A percentile compares a stretch with the other conserved stretches of the same genome.
Evolutionary conservation across 92 coral and sea anemone genomes (phyloP).

Genomic region (Parazoanthus atlanticus): DNA sequence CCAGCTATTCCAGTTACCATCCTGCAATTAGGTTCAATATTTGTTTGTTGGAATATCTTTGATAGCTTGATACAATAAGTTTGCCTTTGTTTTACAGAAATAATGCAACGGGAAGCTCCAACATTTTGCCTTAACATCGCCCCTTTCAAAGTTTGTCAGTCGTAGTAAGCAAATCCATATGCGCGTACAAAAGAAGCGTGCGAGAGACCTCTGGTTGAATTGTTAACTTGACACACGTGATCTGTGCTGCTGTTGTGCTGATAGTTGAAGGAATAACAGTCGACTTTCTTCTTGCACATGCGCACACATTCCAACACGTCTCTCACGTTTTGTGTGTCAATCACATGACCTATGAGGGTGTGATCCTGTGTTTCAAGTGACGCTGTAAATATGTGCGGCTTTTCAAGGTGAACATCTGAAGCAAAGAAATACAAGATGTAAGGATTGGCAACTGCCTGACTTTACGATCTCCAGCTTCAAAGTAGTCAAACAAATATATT

Average conservation of each 20-base stretch:
- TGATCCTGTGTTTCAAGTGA: slow-evolving; percentile 33
- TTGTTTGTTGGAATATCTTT: too few relatives aligned
- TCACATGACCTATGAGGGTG: slow-evolving; percentile 17
- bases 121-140: too few relatives aligned
- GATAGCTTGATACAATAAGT: too few relatives aligned
- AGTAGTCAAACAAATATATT: too few relatives aligned
- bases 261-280: slow-evolving; percentile 23
- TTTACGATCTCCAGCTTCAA: too few relatives aligned
- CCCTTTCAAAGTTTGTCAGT: background rate
- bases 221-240: slow-evolving; percentile 19
- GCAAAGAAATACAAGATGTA: background rate
- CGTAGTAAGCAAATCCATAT: slow-evolving; percentile 23
- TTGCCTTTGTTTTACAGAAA: background rate
- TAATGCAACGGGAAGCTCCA: background rate
- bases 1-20: too few relatives aligned
- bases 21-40: too few relatives aligned
- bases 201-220: slow-evolving; percentile 24
- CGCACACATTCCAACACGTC: slow-evolving; percentile 25
- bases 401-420: slow-evolving; percentile 12
- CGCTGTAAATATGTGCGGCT: slow-evolving; percentile 21
- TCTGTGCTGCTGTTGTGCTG: background rate
- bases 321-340: background rate
- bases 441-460: too few relatives aligned
- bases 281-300: background rate
- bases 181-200: slow-evolving; percentile 4